Percentiles rank a stretch among this genome's conserved stretches.
These are phyloP conservation scores for Oncorhynchus keta DNA, from an alignment of 2,113 vertebrate species.

Conservation along the genomic window DNA sequence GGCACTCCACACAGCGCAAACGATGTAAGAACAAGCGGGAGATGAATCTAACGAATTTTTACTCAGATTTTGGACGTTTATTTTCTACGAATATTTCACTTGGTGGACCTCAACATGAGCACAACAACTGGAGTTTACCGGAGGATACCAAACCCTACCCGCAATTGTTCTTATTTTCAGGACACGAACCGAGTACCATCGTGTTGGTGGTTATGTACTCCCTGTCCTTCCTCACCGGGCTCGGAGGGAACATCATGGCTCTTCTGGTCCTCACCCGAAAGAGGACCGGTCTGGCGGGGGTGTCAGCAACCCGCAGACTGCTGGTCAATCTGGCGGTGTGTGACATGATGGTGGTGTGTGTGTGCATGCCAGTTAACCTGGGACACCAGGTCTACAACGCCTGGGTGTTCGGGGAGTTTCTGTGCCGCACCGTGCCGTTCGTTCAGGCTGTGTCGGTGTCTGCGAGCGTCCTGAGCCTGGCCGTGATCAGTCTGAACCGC, in stretches of 20 bases:
- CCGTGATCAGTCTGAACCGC: constrained; percentile 66
- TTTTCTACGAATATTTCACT: constrained; percentile 54
- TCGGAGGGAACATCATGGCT: constrained; percentile 67
- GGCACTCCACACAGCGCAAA: neutral
- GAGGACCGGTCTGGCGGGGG: constrained; percentile 50
- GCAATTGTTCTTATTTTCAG: constrained; percentile 63
- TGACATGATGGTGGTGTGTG: constrained; percentile 72
- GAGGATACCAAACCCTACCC: constrained; percentile 38
- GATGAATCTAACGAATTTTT: constrained; percentile 58
- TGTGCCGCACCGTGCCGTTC: constrained; percentile 69
- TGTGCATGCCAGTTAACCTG: constrained; percentile 72
- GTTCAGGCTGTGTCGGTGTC: constrained; percentile 70
- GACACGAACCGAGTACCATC: constrained; percentile 66
- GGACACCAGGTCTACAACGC: constrained; percentile 67
- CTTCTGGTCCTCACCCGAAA: constrained; percentile 57
- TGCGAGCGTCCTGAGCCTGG: constrained; percentile 67
- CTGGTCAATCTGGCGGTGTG: constrained; percentile 68
- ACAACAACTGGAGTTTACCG: constrained; percentile 38
- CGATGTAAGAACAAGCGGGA: constrained; percentile 14
- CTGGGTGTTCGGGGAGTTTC: constrained; percentile 68
- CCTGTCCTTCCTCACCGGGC: constrained; percentile 61
- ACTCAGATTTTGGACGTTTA: constrained; percentile 44
- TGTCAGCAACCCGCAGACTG: constrained; percentile 61
- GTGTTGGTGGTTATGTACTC: constrained; percentile 63
- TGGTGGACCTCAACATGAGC: constrained; percentile 26